phyloP scores from a whole-genome alignment of 2,888 invertebrate genomes.

The Poecilus cupreus region DNA sequence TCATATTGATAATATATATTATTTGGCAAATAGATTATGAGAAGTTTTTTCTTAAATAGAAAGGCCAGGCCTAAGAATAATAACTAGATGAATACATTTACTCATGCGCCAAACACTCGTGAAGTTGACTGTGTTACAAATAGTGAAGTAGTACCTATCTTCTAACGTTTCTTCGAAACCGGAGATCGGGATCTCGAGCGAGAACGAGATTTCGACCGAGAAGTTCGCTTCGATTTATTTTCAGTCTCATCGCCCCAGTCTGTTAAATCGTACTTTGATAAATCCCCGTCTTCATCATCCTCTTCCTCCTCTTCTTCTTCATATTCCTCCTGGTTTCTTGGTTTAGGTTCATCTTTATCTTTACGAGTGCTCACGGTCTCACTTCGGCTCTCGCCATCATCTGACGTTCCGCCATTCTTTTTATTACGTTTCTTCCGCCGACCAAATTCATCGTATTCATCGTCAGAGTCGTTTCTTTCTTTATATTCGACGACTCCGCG shows the following conservation, averaged over 20 bases:
- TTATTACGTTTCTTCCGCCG: constrained; percentile 68
- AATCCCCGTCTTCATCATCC: constrained; percentile 75
- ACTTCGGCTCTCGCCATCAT: constrained; percentile 60
- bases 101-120: constrained; percentile 2
- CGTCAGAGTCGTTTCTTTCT: constrained; percentile 90
- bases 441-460: constrained; percentile 93
- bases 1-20: too few species aligned
- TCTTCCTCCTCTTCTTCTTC: constrained; percentile 75
- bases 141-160: constrained; percentile 13
- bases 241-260: constrained; percentile 73
- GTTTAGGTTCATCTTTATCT: constrained; percentile 62
- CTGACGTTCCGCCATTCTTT: constrained; percentile 61
- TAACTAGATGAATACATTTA: constrained; percentile 18
- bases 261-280: constrained; percentile 76
- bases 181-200: constrained; percentile 64
- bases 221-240: constrained; percentile 61
- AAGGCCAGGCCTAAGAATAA: too few species aligned
- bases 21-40: too few species aligned
- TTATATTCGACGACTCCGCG: constrained; percentile 97
- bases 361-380: constrained; percentile 32
- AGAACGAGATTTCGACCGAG: constrained; percentile 64
- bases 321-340: constrained; percentile 68
- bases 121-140: constrained; percentile 10
- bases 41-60: too few species aligned
- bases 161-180: constrained; percentile 50